phyloP scores from a whole-genome alignment of 2,113 vertebrate genomes.

The Chascanopsetta lugubris region DNA sequence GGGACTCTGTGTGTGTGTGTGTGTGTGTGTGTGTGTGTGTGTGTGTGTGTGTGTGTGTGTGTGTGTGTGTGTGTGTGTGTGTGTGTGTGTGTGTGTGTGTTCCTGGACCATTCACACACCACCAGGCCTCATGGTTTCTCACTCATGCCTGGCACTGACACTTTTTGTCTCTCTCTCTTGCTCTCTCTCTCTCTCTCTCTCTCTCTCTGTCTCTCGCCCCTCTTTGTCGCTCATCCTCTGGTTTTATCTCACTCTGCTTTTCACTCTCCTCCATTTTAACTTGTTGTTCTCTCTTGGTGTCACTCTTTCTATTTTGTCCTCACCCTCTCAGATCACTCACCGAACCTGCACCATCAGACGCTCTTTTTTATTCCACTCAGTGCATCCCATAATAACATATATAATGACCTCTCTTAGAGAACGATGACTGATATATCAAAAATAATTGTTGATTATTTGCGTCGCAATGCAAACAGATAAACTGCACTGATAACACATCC shows the following conservation, averaged over 20 bases:
- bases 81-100: slow-evolving; percentile 29
- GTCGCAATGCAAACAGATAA: no score
- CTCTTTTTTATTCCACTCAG: no score
- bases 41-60: slow-evolving; percentile 40
- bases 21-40: slow-evolving; percentile 25
- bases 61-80: slow-evolving; percentile 32
- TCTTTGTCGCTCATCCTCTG: slow-evolving; percentile 54
- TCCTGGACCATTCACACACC: slow-evolving; percentile 45
- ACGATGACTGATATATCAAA: no score
- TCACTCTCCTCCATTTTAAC: slow-evolving; percentile 53
- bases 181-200: slow-evolving; percentile 50
- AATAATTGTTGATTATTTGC: no score
- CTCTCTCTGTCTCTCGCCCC: slow-evolving; percentile 41
- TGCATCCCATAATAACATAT: no score
- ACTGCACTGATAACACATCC: no score
- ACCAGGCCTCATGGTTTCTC: slow-evolving; percentile 66
- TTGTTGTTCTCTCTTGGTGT: slow-evolving; percentile 35
- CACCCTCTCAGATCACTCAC: slow-evolving; percentile 31
- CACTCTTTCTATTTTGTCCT: slow-evolving; percentile 21
- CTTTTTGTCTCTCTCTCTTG: slow-evolving; percentile 61
- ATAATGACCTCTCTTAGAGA: no score
- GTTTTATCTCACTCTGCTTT: slow-evolving; percentile 41
- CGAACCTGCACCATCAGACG: no score
- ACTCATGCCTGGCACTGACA: slow-evolving; percentile 68
- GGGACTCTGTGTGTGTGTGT: slow-evolving; percentile 37